Evolutionary conservation across 2,888 invertebrate species (phyloP).

Genomic region (Pecten maximus): DNA sequence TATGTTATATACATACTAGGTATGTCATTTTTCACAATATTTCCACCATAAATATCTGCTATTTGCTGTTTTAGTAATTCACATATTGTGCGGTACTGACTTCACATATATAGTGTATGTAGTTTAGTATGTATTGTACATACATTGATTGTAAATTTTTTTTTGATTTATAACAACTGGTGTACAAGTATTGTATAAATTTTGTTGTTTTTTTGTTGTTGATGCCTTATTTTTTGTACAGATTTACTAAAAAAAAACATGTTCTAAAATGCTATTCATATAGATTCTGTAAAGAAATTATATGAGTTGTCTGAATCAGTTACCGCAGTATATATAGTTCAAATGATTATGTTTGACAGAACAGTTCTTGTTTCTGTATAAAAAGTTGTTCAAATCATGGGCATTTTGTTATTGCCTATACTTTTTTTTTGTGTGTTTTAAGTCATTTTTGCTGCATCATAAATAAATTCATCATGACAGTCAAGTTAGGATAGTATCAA

Average conservation of each 20-base stretch:
- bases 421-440: not conserved
- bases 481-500: too few relatives aligned
- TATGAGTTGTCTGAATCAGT: not conserved
- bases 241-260: not conserved
- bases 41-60: not conserved
- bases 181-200: constrained; percentile 13
- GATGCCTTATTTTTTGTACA: not conserved
- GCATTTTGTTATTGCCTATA: not conserved
- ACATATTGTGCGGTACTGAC: not conserved
- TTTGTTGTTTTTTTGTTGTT: not conserved
- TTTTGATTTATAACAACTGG: constrained; percentile 28
- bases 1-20: not conserved
- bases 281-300: not conserved
- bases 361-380: not conserved
- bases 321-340: not conserved
- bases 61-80: not conserved
- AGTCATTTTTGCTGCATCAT: not conserved
- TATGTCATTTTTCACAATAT: not conserved
- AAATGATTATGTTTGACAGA: not conserved
- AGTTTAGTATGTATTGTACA: not conserved
- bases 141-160: constrained; percentile 15
- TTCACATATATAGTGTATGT: not conserved
- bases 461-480: too few relatives aligned
- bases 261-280: not conserved
- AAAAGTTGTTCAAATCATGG: not conserved